Evolutionary conservation across 2,113 vertebrate species (phyloP).

Genomic region (Ammodytes marinus): DNA sequence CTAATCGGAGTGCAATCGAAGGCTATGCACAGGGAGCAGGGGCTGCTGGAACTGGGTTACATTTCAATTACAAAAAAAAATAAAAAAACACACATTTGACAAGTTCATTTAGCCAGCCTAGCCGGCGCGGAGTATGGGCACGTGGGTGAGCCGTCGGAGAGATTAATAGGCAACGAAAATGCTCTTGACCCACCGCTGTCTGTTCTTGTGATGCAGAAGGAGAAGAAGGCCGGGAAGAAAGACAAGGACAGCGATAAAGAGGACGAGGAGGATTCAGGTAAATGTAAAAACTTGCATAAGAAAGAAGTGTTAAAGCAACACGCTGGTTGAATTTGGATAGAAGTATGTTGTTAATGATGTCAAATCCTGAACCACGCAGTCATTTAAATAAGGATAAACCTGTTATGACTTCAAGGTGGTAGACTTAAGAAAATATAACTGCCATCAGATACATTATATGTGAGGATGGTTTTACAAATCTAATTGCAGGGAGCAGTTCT

Average conservation of each 20-base stretch:
- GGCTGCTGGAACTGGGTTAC: conserved; percentile 22
- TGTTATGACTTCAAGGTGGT: not conserved
- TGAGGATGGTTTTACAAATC: not conserved
- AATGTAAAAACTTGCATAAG: no score
- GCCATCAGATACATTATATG: not conserved
- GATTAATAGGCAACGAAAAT: conserved; percentile 45
- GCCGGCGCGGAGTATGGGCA: not conserved
- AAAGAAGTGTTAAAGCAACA: not conserved
- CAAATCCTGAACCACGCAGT: not conserved
- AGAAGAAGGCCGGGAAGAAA: conserved; percentile 82
- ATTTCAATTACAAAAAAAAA: conserved; percentile 19
- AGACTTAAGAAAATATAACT: not conserved
- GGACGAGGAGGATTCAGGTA: conserved; percentile 82
- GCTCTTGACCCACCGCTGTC: conserved; percentile 35
- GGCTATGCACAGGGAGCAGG: no score
- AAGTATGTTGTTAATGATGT: not conserved
- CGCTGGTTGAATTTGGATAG: not conserved
- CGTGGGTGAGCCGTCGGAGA: conserved; percentile 29
- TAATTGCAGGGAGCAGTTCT: not conserved
- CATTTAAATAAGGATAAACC: not conserved
- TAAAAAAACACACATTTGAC: conserved; percentile 9
- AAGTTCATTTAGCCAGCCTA: conserved; percentile 4
- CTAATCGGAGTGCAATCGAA: no score
- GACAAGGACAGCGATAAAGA: conserved; percentile 88
- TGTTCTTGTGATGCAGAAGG: conserved; percentile 73